Base-by-base conservation (phyloP, 2,888 invertebrate species). In the Ophioninae sp. region DNA sequence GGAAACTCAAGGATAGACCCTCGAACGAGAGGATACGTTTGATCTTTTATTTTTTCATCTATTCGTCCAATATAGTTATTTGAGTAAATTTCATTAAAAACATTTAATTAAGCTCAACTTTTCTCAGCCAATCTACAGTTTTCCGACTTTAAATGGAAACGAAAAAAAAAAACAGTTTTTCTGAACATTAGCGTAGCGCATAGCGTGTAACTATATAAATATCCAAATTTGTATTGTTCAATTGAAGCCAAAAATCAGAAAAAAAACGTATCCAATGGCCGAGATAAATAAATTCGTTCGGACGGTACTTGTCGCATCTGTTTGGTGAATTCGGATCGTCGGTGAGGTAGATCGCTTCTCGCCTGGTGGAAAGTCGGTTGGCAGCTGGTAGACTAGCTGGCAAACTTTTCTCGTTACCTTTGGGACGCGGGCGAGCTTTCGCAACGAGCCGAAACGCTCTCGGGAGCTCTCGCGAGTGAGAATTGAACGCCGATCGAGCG, bases 351-450 rank as follows among this genome's bases (percentile, higher is more conserved):
- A 76, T 79, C 56, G 72, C 81, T 67, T 73, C 72, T n/a, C 37
- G 22, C 30, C 30, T 6, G 22, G 23, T 30, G 20, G 6, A 58
- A 1, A 44, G 51, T 51, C n/a, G 37, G 44, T 76, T 79, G 79
- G 81, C 84, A 63, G 79, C 76, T 81, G 84, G 84, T 68, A 84
- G 69, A 81, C 58, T 51, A 68, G 82, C 59, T 79, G 71, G 61
- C 61, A 71, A 71, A 37, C n/a, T 65, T 76, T 59, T 39, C 13
- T 6, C 3, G 41, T 44, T 30, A 0, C 30, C 22, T 13, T 13
- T 20, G 39, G 22, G 59, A 39, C 72, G 68, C 56, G 73, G 64
- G 64, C 22, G 64, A 74, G 44, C 77, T 74, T 69, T 51, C 20
- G 23, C 68, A 41, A 59, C 20, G 41, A 59, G 30, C 63, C 39